phyloP scores from a whole-genome alignment of 2,113 vertebrate genomes.

The Lophochroa leadbeateri region DNA sequence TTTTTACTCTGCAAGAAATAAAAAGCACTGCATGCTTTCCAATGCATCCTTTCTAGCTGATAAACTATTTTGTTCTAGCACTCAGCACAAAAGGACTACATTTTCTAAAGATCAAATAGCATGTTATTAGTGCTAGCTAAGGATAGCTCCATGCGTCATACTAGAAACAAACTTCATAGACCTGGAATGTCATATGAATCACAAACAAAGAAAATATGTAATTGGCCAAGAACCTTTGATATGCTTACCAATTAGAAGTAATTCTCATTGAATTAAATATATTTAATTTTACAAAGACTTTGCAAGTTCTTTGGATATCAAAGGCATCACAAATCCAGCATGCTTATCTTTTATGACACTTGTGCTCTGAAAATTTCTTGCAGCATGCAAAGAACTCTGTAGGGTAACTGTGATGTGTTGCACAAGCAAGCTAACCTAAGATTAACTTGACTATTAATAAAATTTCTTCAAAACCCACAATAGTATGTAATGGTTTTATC shows the following conservation, averaged over 20 bases:
- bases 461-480: neutral
- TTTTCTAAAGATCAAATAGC: slow-evolving; percentile 67
- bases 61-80: slow-evolving; percentile 74
- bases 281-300: slow-evolving; percentile 47
- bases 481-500: neutral
- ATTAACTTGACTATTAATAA: neutral
- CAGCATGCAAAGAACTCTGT: slow-evolving; percentile 78
- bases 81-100: slow-evolving; percentile 76
- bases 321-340: slow-evolving; percentile 72
- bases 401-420: slow-evolving; percentile 61
- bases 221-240: slow-evolving; percentile 71
- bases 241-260: slow-evolving; percentile 68
- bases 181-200: slow-evolving; percentile 68
- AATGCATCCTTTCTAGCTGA: slow-evolving; percentile 76
- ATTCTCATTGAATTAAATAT: slow-evolving; percentile 46
- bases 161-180: slow-evolving; percentile 49
- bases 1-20: slow-evolving; percentile 81
- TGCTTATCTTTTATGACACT: slow-evolving; percentile 71
- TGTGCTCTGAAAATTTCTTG: slow-evolving; percentile 67
- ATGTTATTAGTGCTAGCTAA: slow-evolving; percentile 75
- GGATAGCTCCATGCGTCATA: slow-evolving; percentile 56
- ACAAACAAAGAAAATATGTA: slow-evolving; percentile 11
- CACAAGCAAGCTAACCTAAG: slow-evolving; percentile 52
- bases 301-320: slow-evolving; percentile 63
- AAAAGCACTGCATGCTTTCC: slow-evolving; percentile 82